phyloP scores from a whole-genome alignment of 2,888 invertebrate genomes.

The Ephialtes manifestator region DNA sequence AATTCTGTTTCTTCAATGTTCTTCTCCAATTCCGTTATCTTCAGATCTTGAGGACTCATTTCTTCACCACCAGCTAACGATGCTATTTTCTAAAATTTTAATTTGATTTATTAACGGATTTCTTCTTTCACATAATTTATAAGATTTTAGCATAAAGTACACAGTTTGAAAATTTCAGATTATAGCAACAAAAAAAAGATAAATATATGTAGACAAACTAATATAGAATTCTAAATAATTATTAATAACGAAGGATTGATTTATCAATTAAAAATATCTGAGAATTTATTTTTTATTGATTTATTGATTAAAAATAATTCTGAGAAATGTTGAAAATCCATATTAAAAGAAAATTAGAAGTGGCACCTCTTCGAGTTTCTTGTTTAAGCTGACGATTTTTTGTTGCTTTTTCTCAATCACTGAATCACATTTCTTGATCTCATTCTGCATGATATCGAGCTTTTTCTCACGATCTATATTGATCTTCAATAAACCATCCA shows the following conservation, averaged over 20 bases:
- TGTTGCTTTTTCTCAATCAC: slow-evolving; percentile 87
- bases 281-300: too few species aligned
- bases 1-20: slow-evolving; percentile 89
- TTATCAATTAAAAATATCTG: too few species aligned
- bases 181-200: too few species aligned
- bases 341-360: background rate
- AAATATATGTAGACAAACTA: too few species aligned
- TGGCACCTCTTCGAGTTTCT: slow-evolving; percentile 86
- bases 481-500: slow-evolving; percentile 83
- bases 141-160: too few species aligned
- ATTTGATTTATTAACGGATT: too few species aligned
- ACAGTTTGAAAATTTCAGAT: too few species aligned
- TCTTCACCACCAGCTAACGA: slow-evolving; percentile 80
- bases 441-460: slow-evolving; percentile 84
- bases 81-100: slow-evolving; percentile 73
- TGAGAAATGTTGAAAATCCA: background rate
- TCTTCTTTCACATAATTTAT: too few species aligned
- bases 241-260: too few species aligned
- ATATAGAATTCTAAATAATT: too few species aligned
- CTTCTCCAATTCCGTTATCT: slow-evolving; percentile 90
- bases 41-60: slow-evolving; percentile 88
- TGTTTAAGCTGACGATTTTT: slow-evolving; percentile 86
- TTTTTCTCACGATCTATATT: slow-evolving; percentile 85
- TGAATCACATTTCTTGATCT: slow-evolving; percentile 86
- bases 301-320: background rate